Percentiles rank a stretch among this genome's conserved stretches.
Conservation (phyloP, 2,113 vertebrate genomes). For the Lamprologus lemairii region DNA sequence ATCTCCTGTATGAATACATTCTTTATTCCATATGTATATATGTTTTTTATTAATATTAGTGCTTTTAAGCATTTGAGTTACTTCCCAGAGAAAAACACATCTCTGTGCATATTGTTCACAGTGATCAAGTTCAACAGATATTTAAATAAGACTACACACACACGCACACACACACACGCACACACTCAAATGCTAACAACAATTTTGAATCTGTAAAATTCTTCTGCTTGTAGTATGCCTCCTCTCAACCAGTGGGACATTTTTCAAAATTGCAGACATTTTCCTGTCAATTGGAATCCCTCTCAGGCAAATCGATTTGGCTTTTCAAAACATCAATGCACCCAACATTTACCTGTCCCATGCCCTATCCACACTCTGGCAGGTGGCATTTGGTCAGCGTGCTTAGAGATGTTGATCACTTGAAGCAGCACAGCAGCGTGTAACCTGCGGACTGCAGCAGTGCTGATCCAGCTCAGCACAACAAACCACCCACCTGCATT, state of each 20-base stretch:
- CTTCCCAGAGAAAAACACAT: background rate
- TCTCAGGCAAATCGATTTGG: constrained; percentile 22
- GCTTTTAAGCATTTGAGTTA: background rate
- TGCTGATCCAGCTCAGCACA: constrained; percentile 25
- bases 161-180: rapidly evolving
- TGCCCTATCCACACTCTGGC: background rate
- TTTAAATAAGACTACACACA: background rate
- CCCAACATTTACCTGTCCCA: constrained; percentile 21
- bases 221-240: background rate
- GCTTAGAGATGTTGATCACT: constrained; percentile 25
- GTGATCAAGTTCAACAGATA: background rate
- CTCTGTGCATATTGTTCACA: background rate
- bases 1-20: background rate
- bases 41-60: background rate
- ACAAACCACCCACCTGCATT: constrained; percentile 53
- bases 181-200: background rate
- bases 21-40: background rate
- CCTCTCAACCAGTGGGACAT: background rate
- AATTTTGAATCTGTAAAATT: background rate
- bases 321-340: constrained; percentile 35
- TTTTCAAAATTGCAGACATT: constrained; percentile 37
- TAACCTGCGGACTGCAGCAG: constrained; percentile 19
- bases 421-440: constrained; percentile 8
- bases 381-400: constrained; percentile 40
- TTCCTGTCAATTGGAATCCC: constrained; percentile 21